Percentiles rank a stretch among this genome's conserved stretches.
Evolutionary conservation across 1,140 invertebrate genomes (phyloP).

Genomic region (Eupristina koningsbergeri): DNA sequence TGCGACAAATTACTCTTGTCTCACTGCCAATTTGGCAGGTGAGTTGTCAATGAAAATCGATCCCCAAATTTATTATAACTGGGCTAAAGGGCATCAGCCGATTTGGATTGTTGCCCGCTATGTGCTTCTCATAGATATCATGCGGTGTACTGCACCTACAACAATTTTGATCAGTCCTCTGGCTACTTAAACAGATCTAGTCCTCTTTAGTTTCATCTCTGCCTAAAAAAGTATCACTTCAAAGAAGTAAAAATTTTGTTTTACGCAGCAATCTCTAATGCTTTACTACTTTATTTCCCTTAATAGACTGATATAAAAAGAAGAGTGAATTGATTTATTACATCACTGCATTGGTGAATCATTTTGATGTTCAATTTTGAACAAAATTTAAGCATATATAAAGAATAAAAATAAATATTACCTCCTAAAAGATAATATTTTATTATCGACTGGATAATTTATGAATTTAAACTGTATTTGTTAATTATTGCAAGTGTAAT

Average conservation of each 20-base stretch:
- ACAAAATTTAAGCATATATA: not conserved
- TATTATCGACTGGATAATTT: not conserved
- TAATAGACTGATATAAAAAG: not conserved
- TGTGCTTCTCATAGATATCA: not conserved
- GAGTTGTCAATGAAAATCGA: slow-evolving; percentile 70
- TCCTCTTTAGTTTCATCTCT: not conserved
- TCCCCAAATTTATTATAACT: slow-evolving; percentile 57
- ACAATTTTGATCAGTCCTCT: not conserved
- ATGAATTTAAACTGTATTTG: not conserved
- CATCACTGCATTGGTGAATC: not conserved
- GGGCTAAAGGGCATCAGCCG: slow-evolving; percentile 68
- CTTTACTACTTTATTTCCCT: not conserved
- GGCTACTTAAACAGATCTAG: not conserved
- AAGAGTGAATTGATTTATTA: not conserved
- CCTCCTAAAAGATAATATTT: not conserved
- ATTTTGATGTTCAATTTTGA: not conserved
- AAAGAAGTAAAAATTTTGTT: not conserved
- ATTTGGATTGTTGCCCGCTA: slow-evolving; percentile 62
- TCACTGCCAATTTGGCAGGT: slow-evolving; percentile 60
- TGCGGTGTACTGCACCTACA: not conserved
- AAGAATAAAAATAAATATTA: not conserved
- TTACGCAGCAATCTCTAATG: not conserved
- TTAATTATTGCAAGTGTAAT: not conserved
- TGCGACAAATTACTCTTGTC: slow-evolving; percentile 29
- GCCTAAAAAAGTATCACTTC: not conserved